A percentile compares a stretch with the other conserved stretches of the same genome.
Evolutionary conservation across 2,113 vertebrate genomes (phyloP).

Genomic region (Lasiurus cinereus): DNA sequence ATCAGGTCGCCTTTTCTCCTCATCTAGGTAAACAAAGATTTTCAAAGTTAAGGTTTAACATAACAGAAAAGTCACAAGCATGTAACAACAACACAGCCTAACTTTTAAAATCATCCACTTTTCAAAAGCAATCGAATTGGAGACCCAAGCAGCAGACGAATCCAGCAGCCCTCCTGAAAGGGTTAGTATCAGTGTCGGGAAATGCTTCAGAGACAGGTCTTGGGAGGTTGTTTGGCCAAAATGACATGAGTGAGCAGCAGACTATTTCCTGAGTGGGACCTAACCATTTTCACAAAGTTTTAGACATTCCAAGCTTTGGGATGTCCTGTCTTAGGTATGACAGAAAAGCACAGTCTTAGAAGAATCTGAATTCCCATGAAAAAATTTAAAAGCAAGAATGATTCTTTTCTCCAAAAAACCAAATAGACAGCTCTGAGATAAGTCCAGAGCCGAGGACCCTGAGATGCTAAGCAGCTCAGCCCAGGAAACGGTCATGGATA

Average conservation of each 20-base stretch:
- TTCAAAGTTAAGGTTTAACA: slow-evolving; percentile 63
- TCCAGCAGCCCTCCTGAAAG: not conserved
- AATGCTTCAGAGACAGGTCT: not conserved
- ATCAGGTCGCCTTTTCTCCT: slow-evolving; percentile 95
- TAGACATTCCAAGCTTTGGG: not conserved
- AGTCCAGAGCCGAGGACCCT: not conserved
- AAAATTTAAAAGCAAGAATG: not conserved
- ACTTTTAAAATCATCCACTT: not conserved
- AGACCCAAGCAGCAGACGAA: not conserved
- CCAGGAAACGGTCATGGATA: not conserved
- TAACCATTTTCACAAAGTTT: not conserved
- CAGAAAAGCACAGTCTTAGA: not conserved
- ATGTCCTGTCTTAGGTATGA: not conserved
- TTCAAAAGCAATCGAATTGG: not conserved
- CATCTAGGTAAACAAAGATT: slow-evolving; percentile 89
- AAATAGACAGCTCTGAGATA: not conserved
- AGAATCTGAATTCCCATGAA: not conserved
- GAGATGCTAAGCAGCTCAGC: not conserved
- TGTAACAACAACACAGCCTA: not conserved
- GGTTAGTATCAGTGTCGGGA: not conserved
- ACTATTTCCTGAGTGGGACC: not conserved
- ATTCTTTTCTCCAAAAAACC: slow-evolving; percentile 15
- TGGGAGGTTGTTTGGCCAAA: not conserved
- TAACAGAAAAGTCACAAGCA: not conserved
- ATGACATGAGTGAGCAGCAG: not conserved